Evolutionary conservation across 2,113 vertebrate genomes (phyloP).

Genomic region (Pituophis catenifer): DNA sequence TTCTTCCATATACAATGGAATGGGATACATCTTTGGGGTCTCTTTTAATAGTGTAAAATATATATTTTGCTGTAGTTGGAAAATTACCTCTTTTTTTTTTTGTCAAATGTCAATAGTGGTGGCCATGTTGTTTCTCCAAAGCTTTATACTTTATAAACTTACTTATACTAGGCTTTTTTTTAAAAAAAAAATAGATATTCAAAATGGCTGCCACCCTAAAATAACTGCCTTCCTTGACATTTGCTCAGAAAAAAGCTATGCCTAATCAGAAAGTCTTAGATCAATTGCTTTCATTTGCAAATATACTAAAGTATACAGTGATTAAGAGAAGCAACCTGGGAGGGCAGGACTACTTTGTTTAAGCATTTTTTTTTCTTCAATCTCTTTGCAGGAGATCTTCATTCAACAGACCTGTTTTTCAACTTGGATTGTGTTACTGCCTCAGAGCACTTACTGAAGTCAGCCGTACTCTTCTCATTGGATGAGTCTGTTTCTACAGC

Average conservation of each 20-base stretch:
- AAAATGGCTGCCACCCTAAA: not conserved
- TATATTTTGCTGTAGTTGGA: not conserved
- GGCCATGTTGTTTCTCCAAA: not conserved
- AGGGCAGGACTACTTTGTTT: not conserved
- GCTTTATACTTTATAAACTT: not conserved
- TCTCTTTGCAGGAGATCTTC: conserved; percentile 66
- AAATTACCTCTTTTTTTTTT: not conserved
- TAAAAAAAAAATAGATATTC: not conserved
- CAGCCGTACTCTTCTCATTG: conserved; percentile 84
- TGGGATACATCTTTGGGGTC: not conserved
- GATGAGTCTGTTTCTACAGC: conserved; percentile 61
- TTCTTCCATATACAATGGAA: not conserved
- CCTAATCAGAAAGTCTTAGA: not conserved
- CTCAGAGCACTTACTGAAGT: conserved; percentile 84
- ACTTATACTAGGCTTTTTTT: not conserved
- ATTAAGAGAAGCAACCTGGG: not conserved
- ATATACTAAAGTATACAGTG: not conserved
- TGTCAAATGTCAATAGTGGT: not conserved
- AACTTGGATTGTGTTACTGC: conserved; percentile 80
- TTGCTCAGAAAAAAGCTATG: not conserved
- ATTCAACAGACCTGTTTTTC: conserved; percentile 82
- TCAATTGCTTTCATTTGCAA: not conserved
- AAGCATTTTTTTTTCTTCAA: not conserved
- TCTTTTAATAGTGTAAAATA: not conserved
- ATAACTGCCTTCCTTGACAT: not conserved